phyloP scores from a whole-genome alignment of 2,113 vertebrate genomes.

The Pygoscelis antarcticus region DNA sequence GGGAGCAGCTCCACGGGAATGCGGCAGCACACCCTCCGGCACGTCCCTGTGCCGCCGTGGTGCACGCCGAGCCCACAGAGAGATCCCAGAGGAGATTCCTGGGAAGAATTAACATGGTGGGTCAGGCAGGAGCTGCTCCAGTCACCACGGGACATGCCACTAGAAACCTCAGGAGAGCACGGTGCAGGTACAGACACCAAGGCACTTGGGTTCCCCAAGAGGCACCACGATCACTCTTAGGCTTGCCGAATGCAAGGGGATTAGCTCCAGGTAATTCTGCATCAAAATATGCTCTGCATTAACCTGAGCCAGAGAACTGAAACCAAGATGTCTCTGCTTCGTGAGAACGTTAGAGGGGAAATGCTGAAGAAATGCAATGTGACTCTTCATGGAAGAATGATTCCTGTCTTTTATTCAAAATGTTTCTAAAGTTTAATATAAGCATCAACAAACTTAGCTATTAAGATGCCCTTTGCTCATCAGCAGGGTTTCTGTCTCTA shows the following conservation, averaged over 20 bases:
- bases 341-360: background rate
- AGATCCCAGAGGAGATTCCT: background rate
- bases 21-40: background rate
- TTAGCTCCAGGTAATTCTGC: background rate
- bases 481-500: conserved; percentile 13
- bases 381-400: background rate
- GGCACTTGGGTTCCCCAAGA: background rate
- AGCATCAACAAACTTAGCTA: background rate
- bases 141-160: background rate
- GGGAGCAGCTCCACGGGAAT: background rate
- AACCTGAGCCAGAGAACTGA: background rate
- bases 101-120: background rate
- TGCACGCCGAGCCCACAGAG: fast-evolving
- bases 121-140: background rate
- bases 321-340: background rate
- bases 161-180: background rate
- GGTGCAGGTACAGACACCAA: background rate
- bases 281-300: background rate
- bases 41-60: fast-evolving
- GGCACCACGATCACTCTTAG: background rate
- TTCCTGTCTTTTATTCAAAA: background rate
- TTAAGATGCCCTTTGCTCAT: conserved; percentile 2
- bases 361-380: background rate
- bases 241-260: background rate
- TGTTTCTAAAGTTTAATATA: background rate